phyloP scores from a whole-genome alignment of 2,797 vertebrate genomes.

The Esox masquinongy region DNA sequence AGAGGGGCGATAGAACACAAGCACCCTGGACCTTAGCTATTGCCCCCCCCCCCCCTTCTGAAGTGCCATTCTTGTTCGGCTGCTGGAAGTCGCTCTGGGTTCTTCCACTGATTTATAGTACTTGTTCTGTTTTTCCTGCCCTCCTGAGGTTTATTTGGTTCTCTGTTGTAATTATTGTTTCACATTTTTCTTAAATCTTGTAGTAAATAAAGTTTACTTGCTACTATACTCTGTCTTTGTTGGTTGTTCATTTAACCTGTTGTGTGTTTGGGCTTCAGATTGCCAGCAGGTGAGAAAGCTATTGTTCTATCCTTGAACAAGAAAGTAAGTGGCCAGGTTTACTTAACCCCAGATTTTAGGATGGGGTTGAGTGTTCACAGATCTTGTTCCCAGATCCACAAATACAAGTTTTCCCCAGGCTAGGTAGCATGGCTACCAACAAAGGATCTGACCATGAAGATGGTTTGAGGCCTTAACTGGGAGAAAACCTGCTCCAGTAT shows the following conservation, averaged over 20 bases:
- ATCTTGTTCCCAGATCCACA: too few species aligned
- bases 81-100: conserved; percentile 71
- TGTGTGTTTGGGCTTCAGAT: conserved; percentile 23
- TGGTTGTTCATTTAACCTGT: conserved; percentile 5
- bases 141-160: conserved; percentile 79
- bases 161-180: conserved; percentile 83
- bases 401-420: too few species aligned
- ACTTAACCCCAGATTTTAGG: too few species aligned
- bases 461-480: too few species aligned
- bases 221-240: conserved; percentile 64
- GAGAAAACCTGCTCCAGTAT: too few species aligned
- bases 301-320: too few species aligned
- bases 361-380: too few species aligned
- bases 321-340: too few species aligned
- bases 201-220: conserved; percentile 93
- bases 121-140: conserved; percentile 81
- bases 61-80: conserved; percentile 66
- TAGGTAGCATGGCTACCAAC: too few species aligned
- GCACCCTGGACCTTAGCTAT: background rate
- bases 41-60: conserved; percentile 52
- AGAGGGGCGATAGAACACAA: background rate
- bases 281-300: too few species aligned
- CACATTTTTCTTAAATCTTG: conserved; percentile 77
- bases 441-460: too few species aligned
- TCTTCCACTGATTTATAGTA: conserved; percentile 61